Conservation (phyloP, 2,113 vertebrate genomes). For the Sitta europaea region DNA sequence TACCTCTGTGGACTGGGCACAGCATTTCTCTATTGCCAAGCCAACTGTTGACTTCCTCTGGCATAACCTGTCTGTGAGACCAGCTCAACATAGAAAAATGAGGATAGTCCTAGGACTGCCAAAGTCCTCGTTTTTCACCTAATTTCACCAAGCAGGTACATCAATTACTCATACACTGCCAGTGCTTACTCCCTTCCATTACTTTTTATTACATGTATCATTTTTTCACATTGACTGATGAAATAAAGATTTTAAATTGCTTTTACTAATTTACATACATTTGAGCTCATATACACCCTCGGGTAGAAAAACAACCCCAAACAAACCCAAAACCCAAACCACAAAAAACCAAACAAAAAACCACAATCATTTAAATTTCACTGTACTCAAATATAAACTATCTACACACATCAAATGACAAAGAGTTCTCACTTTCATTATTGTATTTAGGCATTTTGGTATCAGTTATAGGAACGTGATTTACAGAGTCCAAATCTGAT, state of each 20-base stretch:
- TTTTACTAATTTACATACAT: background rate
- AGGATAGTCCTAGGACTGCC: background rate
- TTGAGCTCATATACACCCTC: background rate
- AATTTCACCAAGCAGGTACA: background rate
- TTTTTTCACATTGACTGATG: background rate
- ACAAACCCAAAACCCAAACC: background rate
- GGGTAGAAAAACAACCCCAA: background rate
- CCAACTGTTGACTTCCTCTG: background rate
- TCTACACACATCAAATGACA: background rate
- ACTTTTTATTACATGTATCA: background rate
- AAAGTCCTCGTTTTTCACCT: background rate
- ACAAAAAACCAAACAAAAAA: background rate
- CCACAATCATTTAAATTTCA: background rate
- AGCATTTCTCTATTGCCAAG: background rate
- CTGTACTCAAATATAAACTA: background rate
- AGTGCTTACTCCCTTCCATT: background rate
- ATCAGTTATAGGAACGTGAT: background rate
- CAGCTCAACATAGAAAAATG: fast-evolving
- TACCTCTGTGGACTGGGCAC: background rate
- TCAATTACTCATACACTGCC: background rate
- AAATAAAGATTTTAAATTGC: background rate
- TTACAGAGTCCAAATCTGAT: constrained; percentile 44
- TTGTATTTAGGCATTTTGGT: background rate
- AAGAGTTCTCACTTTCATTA: constrained; percentile 1
- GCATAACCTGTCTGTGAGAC: background rate